Evolutionary conservation across 2,797 vertebrate genomes (phyloP), one percentile per base, ranked within the genome.

Genomic region (Enteromius radiatus): DNA sequence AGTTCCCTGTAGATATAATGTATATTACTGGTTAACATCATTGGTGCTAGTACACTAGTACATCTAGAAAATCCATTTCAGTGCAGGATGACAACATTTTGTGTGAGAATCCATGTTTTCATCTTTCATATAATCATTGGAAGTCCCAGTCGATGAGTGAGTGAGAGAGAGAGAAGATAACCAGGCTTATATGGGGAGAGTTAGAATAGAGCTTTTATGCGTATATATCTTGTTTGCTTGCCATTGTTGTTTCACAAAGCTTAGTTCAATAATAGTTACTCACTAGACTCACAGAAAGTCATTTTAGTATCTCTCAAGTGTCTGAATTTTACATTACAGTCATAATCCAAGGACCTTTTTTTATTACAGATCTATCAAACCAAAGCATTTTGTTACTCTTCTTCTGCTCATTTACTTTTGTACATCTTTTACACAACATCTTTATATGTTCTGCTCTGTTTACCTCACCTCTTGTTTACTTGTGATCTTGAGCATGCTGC

Each of bases 1-100:
- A 52, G 12, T 49, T 78, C 6, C 28, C 45, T 65, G 76, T 49
- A 23, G 3, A 61, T 70, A 21, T 61, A 23, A 36, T 71, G 38
- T 47, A 59, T 28, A 43, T 61, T 47, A 23, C 43, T 67, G 14
- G 65, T 78, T 67, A 43, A 45, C 26, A 2, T 21, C 67, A 63
- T 36, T 80, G 68, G 68, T 71, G 68, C 68, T 73, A 71, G 12
- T 61, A 43, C 78, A 45, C 49, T 45, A 36, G 47, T 56, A 9
- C 52, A 69, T 69, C 17, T 77, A 23, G 28, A 38, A 52, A 49
- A 67, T 38, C 6, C 14, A 38, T 78, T 52, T 67, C 41, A 63
- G 59, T 33, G 23, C n/a, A 69, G n/a, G 31, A 41, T 56, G 64
- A 54, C n/a, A n/a, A n/a, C n/a, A n/a, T 31, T 77, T 41, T 33